These are phyloP conservation scores for Lottia scabra DNA, from an alignment of 2,888 invertebrate species.

Conservation along the genomic window DNA sequence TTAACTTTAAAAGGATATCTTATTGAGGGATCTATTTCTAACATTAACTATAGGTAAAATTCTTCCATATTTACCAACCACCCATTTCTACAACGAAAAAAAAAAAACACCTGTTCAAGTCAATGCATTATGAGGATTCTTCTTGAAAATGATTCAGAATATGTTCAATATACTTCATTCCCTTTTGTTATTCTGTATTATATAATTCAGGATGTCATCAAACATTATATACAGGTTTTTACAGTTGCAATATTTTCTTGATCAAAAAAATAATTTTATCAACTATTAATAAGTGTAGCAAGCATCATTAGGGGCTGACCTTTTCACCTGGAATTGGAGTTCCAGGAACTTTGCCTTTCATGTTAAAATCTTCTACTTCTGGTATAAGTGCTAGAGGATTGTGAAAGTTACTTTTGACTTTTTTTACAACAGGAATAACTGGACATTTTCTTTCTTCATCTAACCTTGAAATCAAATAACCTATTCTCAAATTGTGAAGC, in stretches of 20 bases:
- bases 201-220: no score
- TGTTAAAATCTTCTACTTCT: conserved; percentile 31
- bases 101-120: no score
- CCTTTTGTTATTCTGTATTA: no score
- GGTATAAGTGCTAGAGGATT: conserved; percentile 25
- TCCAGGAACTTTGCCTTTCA: conserved; percentile 52
- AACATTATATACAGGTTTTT: no score
- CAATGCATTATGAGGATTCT: no score
- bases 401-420: conserved; percentile 3
- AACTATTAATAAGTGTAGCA: no score
- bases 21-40: conserved; percentile 41
- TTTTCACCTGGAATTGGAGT: conserved; percentile 45
- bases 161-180: no score
- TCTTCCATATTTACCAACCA: conserved; percentile 62
- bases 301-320: conserved; percentile 27
- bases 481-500: no score
- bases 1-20: conserved; percentile 13
- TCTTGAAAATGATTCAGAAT: no score
- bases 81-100: conserved; percentile 51
- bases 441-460: not conserved
- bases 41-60: conserved; percentile 55
- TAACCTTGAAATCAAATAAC: not conserved
- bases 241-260: no score
- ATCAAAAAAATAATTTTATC: no score
- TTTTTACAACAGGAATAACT: not conserved